These are phyloP conservation scores for Halocynthia aurantium DNA, from an alignment of 23 tunicate species.

Conservation along the genomic window DNA sequence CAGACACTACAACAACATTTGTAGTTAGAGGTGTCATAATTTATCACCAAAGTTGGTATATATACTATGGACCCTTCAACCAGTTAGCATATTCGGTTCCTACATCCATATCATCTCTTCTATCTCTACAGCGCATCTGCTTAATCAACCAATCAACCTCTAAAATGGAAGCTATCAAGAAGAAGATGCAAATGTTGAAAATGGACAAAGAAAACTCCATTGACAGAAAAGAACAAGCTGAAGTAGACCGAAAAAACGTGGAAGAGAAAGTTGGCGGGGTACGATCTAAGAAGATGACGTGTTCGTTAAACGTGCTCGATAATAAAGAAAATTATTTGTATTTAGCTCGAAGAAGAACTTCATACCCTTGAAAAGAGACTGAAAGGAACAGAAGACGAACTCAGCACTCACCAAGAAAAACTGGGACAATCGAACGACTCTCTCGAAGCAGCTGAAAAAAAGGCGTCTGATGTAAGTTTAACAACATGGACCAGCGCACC, in stretches of 20 bases:
- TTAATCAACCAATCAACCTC: not conserved
- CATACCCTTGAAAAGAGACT: slow-evolving; percentile 19
- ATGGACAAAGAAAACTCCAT: slow-evolving; percentile 91
- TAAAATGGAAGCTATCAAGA: slow-evolving; percentile 98
- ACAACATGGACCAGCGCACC: no score
- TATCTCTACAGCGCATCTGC: not conserved
- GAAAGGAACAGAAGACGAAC: slow-evolving; percentile 29
- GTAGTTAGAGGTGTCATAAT: no score
- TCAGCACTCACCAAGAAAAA: slow-evolving; percentile 8
- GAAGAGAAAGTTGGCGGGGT: slow-evolving; percentile 81
- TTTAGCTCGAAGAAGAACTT: slow-evolving; percentile 25
- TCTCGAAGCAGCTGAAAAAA: slow-evolving; percentile 23
- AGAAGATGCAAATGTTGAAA: slow-evolving; percentile 96
- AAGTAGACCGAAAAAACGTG: slow-evolving; percentile 72
- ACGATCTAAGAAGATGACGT: not conserved
- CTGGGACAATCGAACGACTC: slow-evolving; percentile 8
- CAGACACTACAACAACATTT: no score
- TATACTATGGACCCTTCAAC: not conserved
- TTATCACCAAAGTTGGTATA: no score
- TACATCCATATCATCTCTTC: not conserved
- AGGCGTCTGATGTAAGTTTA: slow-evolving; percentile 14
- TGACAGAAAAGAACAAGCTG: slow-evolving; percentile 95
- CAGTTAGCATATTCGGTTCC: not conserved
- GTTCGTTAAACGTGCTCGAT: no score
- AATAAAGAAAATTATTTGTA: not conserved